Base-by-base conservation (phyloP, 2,888 invertebrate species). In the Rhamphomyia laevipes region DNA sequence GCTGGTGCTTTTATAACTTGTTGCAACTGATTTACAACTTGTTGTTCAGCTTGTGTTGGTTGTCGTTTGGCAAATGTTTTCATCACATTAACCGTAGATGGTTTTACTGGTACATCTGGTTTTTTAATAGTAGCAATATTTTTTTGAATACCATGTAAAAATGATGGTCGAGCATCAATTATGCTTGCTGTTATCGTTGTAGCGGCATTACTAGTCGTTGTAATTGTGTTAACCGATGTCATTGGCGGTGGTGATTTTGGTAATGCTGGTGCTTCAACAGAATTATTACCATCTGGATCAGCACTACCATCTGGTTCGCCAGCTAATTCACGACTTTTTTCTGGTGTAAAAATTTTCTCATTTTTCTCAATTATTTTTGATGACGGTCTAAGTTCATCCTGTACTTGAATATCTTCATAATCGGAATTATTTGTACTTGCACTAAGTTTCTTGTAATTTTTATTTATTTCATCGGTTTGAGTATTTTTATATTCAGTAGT, bases 241-340 rank as follows among this genome's bases (percentile, higher is more conserved):
- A 71, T 63, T 15, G 82, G 83, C 16, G 82, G 76, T 2, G 85
- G 84, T 55, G 81, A 79, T 50, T 78, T 76, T 0, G 86, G 85
- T 49, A 86, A 66, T 5, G 80, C 81, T 1, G 84, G 82, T 0
- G 81, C 78, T 2, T 84, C 81, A 1, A 83, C 79, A 64, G 82
- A 82, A 21, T 73, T 73, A 13, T 68, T 51, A 40, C 82, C 81
- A 60, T 86, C 86, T 1, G 86, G 85, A 68, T 88, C 88, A 13
- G 88, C 87, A 58, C 85, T 78, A n/a, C 89, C 88, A 60, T 89
- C 89, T 1, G 89, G 89, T 60, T 87, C 88, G 10, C 88, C 89
- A 10, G 87, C 88, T 56, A 83, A 70, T 61, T 89, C 88, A 27
- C 88, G 74, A 63, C 84, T 86, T 54, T 77, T 74, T 45, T 80